These are phyloP conservation scores for Xenotilapia longispinis DNA, from an alignment of 2,113 vertebrate species.

Conservation along the genomic window DNA sequence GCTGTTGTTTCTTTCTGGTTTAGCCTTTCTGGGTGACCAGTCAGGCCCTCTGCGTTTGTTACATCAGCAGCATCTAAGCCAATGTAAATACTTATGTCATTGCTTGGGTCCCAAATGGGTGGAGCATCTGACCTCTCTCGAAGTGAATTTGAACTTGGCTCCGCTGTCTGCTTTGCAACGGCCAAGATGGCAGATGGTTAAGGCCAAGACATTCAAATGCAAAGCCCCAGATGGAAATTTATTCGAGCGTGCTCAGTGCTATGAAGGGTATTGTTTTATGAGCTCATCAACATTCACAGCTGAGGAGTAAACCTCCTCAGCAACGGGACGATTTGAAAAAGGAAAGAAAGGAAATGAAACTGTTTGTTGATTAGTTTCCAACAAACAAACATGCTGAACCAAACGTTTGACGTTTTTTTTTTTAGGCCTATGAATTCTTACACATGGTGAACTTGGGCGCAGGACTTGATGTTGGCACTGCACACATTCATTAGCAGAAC, in stretches of 20 bases:
- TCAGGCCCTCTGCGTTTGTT: background rate
- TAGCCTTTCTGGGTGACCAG: background rate
- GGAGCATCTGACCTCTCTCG: slow-evolving; percentile 23
- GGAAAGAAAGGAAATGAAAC: background rate
- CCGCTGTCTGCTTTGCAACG: background rate
- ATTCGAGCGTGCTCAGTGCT: background rate
- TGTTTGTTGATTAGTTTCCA: background rate
- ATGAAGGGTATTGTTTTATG: background rate
- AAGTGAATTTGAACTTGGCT: slow-evolving; percentile 35
- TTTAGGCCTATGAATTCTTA: background rate
- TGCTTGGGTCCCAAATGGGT: slow-evolving; percentile 4
- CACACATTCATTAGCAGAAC: slow-evolving; percentile 21
- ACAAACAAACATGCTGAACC: background rate
- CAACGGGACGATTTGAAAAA: background rate
- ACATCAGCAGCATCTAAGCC: slow-evolving; percentile 18
- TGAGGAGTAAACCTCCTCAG: background rate
- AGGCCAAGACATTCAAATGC: background rate
- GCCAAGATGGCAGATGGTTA: background rate
- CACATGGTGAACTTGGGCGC: background rate
- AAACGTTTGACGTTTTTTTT: background rate
- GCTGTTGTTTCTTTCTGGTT: background rate
- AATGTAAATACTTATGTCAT: slow-evolving; percentile 57
- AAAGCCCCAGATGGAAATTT: background rate
- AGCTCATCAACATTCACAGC: background rate
- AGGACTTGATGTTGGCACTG: background rate